These are phyloP conservation scores for Lycocerus yunnanus DNA, from an alignment of 2,888 invertebrate species.

Conservation along the genomic window DNA sequence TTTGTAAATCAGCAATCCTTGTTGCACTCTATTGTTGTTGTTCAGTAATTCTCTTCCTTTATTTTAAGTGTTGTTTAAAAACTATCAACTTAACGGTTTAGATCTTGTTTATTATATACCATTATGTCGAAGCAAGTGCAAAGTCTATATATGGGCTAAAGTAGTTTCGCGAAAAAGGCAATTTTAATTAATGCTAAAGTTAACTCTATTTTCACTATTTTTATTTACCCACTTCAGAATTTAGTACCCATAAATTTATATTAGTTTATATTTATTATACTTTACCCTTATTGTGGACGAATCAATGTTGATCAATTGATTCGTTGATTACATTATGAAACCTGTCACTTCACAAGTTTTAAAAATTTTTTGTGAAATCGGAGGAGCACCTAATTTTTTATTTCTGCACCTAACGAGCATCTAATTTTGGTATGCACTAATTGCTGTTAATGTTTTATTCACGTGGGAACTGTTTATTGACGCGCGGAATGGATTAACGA, in stretches of 20 bases:
- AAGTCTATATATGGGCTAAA: not conserved
- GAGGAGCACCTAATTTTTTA: too few species aligned
- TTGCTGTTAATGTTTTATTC: too few species aligned
- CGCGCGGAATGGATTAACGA: too few species aligned
- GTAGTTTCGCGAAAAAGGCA: not conserved
- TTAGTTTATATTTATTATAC: not conserved
- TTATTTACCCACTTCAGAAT: not conserved
- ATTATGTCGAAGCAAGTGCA: conserved; percentile 3
- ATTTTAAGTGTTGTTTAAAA: conserved; percentile 32
- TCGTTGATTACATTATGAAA: too few species aligned
- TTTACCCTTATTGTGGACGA: not conserved
- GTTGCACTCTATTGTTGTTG: conserved; percentile 50
- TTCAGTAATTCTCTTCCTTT: conserved; percentile 41
- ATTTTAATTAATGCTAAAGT: not conserved
- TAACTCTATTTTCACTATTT: not conserved
- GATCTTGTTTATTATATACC: conserved; percentile 28
- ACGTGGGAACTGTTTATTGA: too few species aligned
- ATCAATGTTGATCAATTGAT: not conserved
- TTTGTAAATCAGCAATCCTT: conserved; percentile 53
- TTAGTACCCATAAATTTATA: not conserved
- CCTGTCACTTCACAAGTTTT: too few species aligned
- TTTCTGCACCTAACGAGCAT: too few species aligned
- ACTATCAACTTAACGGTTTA: conserved; percentile 30
- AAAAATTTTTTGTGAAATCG: too few species aligned
- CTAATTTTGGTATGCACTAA: too few species aligned